Percentiles rank a stretch among this genome's conserved stretches.
phyloP scores from a whole-genome alignment of 1,140 invertebrate genomes.

The Eupeodes corollae region DNA sequence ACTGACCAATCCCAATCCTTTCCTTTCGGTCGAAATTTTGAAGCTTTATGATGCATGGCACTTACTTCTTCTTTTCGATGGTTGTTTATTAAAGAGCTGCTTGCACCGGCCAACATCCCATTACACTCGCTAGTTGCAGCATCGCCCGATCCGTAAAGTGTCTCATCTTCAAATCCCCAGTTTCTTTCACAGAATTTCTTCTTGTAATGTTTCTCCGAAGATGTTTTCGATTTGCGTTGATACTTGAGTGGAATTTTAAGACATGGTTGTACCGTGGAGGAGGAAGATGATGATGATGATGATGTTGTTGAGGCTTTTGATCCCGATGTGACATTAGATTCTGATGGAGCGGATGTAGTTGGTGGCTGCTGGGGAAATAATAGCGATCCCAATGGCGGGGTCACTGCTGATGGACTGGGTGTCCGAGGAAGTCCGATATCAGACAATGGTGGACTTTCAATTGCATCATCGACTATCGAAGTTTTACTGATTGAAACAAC shows the following conservation, averaged over 20 bases:
- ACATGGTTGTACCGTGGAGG: not conserved
- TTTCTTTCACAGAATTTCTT: slow-evolving; percentile 62
- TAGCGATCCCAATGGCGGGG: slow-evolving; percentile 36
- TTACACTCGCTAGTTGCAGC: not conserved
- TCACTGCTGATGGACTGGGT: slow-evolving; percentile 50
- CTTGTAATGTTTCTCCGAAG: slow-evolving; percentile 56
- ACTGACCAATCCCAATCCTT: slow-evolving; percentile 60
- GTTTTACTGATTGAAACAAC: slow-evolving; percentile 20
- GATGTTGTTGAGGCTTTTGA: not conserved
- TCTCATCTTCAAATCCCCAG: slow-evolving; percentile 41
- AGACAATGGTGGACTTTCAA: slow-evolving; percentile 41
- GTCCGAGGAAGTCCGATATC: slow-evolving; percentile 52
- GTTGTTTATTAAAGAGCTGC: not conserved
- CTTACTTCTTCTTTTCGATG: not conserved
- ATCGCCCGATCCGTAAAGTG: slow-evolving; percentile 10
- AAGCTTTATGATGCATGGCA: slow-evolving; percentile 26
- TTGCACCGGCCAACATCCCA: not conserved
- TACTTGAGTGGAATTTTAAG: slow-evolving; percentile 45
- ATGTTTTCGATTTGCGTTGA: slow-evolving; percentile 47
- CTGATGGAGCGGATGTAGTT: slow-evolving; percentile 5
- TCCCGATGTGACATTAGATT: not conserved
- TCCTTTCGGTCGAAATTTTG: slow-evolving; percentile 58
- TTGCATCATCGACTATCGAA: slow-evolving; percentile 25
- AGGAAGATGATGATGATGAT: not conserved
- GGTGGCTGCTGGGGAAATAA: slow-evolving; percentile 2